These are phyloP conservation scores for Neolamprologus hecqui DNA, from an alignment of 2,113 vertebrate genomes.

Conservation along the genomic window DNA sequence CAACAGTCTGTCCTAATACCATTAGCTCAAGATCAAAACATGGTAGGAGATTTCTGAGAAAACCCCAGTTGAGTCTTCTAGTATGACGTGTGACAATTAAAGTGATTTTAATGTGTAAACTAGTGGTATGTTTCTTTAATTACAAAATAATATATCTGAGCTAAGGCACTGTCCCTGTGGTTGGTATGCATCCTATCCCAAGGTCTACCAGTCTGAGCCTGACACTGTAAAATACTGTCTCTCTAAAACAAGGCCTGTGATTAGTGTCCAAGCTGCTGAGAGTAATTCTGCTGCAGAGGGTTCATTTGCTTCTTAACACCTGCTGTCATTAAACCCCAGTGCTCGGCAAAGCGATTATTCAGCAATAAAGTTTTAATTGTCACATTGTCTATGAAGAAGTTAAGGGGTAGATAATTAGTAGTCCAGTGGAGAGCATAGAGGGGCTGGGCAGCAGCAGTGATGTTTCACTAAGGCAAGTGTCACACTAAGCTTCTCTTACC, in stretches of 20 bases:
- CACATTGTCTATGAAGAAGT: slow-evolving; percentile 26
- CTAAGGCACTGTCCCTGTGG: not conserved
- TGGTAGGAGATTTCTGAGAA: not conserved
- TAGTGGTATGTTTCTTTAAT: not conserved
- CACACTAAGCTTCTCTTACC: not conserved
- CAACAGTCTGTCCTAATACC: not conserved
- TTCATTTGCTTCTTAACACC: slow-evolving; percentile 46
- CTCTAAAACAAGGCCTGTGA: slow-evolving; percentile 33
- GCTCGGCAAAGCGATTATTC: slow-evolving; percentile 55
- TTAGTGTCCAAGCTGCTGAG: slow-evolving; percentile 30
- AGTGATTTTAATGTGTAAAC: not conserved
- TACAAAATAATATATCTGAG: not conserved
- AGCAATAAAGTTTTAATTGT: slow-evolving; percentile 67
- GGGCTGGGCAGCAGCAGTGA: not conserved
- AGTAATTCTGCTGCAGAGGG: slow-evolving; percentile 30
- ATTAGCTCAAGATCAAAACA: not conserved
- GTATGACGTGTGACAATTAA: not conserved
- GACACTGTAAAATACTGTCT: not conserved
- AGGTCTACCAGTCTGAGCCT: not conserved
- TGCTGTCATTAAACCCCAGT: slow-evolving; percentile 44
- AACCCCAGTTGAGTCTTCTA: not conserved
- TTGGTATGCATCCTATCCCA: not conserved
- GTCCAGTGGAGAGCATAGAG: slow-evolving; percentile 9
- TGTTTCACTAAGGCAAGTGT: slow-evolving; percentile 18
- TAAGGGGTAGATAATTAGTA: slow-evolving; percentile 31